phyloP scores from a whole-genome alignment of 2,113 vertebrate genomes.

The Festucalex cinctus region DNA sequence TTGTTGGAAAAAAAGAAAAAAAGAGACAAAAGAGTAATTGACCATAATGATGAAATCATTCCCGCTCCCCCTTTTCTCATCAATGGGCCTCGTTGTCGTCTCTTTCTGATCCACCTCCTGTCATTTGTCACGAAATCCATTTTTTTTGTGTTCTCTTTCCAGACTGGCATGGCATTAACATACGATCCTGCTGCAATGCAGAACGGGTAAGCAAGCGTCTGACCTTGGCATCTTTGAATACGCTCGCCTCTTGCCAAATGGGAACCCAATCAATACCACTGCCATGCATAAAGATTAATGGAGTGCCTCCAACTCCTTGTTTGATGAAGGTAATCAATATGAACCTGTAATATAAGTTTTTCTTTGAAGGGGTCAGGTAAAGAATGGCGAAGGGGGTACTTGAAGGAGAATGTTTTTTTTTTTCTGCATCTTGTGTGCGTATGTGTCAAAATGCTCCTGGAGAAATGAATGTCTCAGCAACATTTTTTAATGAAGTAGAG shows the following conservation, averaged over 20 bases:
- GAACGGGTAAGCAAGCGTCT: conserved; percentile 90
- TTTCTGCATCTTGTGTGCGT: conserved; percentile 6
- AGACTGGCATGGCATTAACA: conserved; percentile 96
- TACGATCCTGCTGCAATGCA: conserved; percentile 95
- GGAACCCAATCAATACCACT: conserved; percentile 45
- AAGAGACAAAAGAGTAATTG: conserved; percentile 3
- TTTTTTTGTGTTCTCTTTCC: conserved; percentile 59
- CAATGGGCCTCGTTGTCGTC: background rate
- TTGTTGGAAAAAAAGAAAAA: too few relatives aligned
- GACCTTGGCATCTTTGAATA: conserved; percentile 43
- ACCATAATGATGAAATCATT: background rate
- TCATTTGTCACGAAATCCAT: conserved; percentile 16
- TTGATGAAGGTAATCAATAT: conserved; percentile 55
- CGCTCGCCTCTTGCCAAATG: conserved; percentile 46
- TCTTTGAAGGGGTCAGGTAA: conserved; percentile 17
- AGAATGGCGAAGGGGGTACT: conserved; percentile 15
- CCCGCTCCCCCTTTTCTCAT: background rate
- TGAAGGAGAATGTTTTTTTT: conserved; percentile 21
- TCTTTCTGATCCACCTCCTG: background rate
- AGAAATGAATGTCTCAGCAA: conserved; percentile 50
- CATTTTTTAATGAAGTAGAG: conserved; percentile 52
- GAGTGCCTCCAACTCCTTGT: conserved; percentile 56
- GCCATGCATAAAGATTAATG: conserved; percentile 64
- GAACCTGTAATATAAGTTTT: conserved; percentile 36
- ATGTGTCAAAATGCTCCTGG: conserved; percentile 44